Percentiles rank a stretch among this genome's conserved stretches.
Evolutionary conservation across 2,113 vertebrate genomes (phyloP).

Genomic region (Oryzias curvinotus): DNA sequence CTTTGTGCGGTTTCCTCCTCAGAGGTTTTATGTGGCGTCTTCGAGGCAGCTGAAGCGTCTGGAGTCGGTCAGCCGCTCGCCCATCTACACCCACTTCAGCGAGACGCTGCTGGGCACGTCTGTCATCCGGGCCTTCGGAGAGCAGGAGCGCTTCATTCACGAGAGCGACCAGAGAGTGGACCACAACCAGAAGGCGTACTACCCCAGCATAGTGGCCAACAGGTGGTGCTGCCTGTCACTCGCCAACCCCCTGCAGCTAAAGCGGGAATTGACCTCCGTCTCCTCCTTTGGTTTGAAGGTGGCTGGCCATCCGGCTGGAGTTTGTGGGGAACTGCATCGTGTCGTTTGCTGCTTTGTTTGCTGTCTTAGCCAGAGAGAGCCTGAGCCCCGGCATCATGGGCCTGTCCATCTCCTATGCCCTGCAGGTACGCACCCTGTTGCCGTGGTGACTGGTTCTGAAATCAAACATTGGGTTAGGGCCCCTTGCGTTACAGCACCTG

Average conservation of each 20-base stretch:
- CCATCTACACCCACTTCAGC: constrained; percentile 93
- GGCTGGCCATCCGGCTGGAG: constrained; percentile 92
- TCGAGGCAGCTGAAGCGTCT: constrained; percentile 94
- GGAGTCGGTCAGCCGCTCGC: constrained; percentile 93
- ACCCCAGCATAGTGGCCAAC: constrained; percentile 94
- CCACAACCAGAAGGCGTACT: constrained; percentile 95
- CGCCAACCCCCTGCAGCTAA: background rate
- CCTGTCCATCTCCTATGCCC: constrained; percentile 90
- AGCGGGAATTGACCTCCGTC: background rate
- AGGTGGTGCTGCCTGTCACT: constrained; percentile 61
- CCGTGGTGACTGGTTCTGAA: background rate
- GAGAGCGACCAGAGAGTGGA: constrained; percentile 90
- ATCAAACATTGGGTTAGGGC: no score
- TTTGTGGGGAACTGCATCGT: constrained; percentile 93
- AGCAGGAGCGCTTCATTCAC: constrained; percentile 87
- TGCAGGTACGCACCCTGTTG: constrained; percentile 82
- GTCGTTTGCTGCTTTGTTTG: constrained; percentile 87
- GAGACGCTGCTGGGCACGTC: constrained; percentile 92
- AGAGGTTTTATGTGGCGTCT: constrained; percentile 95
- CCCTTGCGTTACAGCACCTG: no score
- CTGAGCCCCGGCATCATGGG: constrained; percentile 91
- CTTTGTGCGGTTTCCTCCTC: constrained; percentile 3
- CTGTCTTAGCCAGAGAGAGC: constrained; percentile 83
- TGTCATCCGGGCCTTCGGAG: constrained; percentile 90
- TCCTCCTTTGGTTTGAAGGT: constrained; percentile 70